Evolutionary conservation across 2,113 vertebrate species (phyloP), one percentile per base, ranked within the genome.

Genomic region (Hystrix brachyura): DNA sequence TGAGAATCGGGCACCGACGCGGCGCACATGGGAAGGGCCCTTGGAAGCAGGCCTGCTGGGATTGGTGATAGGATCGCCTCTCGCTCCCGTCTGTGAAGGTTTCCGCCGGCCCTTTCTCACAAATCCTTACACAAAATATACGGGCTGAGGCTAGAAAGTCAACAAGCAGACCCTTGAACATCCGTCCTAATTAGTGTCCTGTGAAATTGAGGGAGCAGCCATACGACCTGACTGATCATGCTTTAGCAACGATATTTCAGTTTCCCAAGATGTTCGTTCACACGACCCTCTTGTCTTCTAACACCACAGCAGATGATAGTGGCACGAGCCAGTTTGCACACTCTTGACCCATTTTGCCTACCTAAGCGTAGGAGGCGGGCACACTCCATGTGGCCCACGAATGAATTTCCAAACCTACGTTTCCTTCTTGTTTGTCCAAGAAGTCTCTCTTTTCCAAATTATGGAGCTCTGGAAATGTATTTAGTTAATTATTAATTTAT

Each of bases 401-500:
- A 89, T 10, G 19, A 67, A 88, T 84, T 60, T 29, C 55, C 43
- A 80, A 21, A 79, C 48, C n/a, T 78, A 69, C n/a, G 29, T 51
- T 79, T 93, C 12, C 7, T 76, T 94, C 90, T 85, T 64, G 74
- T 80, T 80, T 94, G 43, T 69, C 32, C 18, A 86, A 76, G 15
- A 43, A 88, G 46, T 43, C 6, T 57, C 53, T 94, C 19, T 51
- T 85, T 27, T 21, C 27, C 88, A 74, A 93, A 62, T 83, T 87
- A 57, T 14, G 1, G 48, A 85, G 19, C 7, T 62, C 23, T 97
- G 25, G 5, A 86, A 89, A 64, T 85, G 0, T 51, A 27, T 46
- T 62, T 88, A 96, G 91, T 88, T 34, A 38, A 12, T 72, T 14
- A 69, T 59, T 72, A 67, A 84, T 53, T 91, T 86, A 51, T 87